phyloP scores from a whole-genome alignment of 1,140 invertebrate species.

The Macrostomum lignano region DNA sequence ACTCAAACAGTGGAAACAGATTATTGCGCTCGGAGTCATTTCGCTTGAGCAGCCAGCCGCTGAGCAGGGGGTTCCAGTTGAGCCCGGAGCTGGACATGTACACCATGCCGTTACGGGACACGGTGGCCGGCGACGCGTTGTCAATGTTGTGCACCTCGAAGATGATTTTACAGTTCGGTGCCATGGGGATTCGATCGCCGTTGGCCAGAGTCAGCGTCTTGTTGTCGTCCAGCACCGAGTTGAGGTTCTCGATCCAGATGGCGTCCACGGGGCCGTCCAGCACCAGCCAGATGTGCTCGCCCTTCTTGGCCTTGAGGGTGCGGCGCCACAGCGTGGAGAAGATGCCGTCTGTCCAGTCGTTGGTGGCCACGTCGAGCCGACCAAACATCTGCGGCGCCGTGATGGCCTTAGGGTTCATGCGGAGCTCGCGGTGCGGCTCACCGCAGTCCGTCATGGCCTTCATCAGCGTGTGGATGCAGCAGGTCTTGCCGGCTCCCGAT shows the following conservation, averaged over 20 bases:
- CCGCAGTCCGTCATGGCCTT: conserved; percentile 55
- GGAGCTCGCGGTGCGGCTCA: conserved; percentile 59
- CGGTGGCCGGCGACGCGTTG: conserved; percentile 75
- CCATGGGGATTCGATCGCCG: conserved; percentile 66
- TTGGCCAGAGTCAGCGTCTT: conserved; percentile 60
- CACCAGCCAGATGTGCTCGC: conserved; percentile 26
- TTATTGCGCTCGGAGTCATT: conserved; percentile 39
- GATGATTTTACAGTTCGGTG: conserved; percentile 65
- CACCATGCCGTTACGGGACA: conserved; percentile 79
- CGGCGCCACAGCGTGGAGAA: conserved; percentile 81
- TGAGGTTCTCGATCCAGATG: conserved; percentile 29
- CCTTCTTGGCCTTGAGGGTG: conserved; percentile 56
- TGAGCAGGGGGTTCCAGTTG: conserved; percentile 53
- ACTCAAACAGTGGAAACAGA: conserved; percentile 52
- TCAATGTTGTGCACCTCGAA: conserved; percentile 88
- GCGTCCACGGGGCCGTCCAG: conserved; percentile 28
- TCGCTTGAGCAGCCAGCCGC: conserved; percentile 53
- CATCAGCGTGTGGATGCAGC: conserved; percentile 77
- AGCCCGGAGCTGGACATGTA: conserved; percentile 84
- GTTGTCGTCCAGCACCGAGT: conserved; percentile 29
- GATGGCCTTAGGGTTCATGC: conserved; percentile 92
- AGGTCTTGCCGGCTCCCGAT: conserved; percentile 67
- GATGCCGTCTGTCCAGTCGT: conserved; percentile 90
- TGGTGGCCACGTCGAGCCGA: conserved; percentile 66
- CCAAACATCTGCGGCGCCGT: conserved; percentile 91